phyloP scores from a whole-genome alignment of 92 coral and sea anemone species.

The Palythoa grandis region DNA sequence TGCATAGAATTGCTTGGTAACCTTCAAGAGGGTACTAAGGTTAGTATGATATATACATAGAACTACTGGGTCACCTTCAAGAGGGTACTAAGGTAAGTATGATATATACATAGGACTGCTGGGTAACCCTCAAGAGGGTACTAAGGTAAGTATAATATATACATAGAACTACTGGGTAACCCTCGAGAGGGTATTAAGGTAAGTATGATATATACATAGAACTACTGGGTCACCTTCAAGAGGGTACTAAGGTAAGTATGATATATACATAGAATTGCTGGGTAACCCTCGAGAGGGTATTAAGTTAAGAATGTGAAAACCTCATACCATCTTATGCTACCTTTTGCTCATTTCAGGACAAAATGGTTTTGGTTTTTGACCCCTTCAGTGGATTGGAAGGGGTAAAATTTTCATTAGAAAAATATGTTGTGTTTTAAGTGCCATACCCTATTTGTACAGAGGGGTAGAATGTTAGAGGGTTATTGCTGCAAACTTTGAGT shows the following conservation, averaged over 20 bases:
- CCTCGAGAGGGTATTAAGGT: conserved; percentile 94
- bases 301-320: conserved; percentile 60
- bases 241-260: conserved; percentile 81
- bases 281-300: conserved; percentile 64
- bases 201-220: conserved; percentile 46
- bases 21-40: conserved; percentile 93
- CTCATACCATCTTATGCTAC: too few relatives aligned
- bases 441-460: too few relatives aligned
- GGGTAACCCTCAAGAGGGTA: conserved; percentile 66
- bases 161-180: conserved; percentile 90
- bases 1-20: conserved; percentile 92
- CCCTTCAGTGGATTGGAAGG: too few relatives aligned
- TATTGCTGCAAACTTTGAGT: neutral
- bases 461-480: too few relatives aligned
- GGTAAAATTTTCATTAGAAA: too few relatives aligned
- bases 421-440: too few relatives aligned
- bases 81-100: conserved; percentile 61
- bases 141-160: conserved; percentile 69
- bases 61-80: conserved; percentile 80
- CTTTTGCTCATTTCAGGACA: too few relatives aligned
- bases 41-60: conserved; percentile 45
- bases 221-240: conserved; percentile 82
- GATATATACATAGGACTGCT: conserved; percentile 56
- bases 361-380: too few relatives aligned
- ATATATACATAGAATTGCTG: conserved; percentile 17